phyloP scores from a whole-genome alignment of 2,888 invertebrate species.

The Lampropteryx suffumata region DNA sequence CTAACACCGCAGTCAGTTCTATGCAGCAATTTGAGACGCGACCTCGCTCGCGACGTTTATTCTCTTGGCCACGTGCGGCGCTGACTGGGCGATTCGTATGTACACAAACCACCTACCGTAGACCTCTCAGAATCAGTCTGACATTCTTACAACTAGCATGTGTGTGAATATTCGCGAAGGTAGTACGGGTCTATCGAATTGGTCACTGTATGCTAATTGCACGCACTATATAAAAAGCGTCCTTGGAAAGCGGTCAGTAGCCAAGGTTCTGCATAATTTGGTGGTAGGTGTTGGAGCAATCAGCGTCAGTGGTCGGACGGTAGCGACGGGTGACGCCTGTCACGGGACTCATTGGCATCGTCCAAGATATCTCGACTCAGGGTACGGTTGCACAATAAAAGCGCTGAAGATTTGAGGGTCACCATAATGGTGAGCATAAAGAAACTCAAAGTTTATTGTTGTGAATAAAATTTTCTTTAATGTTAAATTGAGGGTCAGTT shows the following conservation, averaged over 20 bases:
- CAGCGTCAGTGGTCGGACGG: conserved; percentile 59
- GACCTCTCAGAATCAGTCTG: conserved; percentile 41
- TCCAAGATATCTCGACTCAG: conserved; percentile 68
- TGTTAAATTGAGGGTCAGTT: too few relatives aligned
- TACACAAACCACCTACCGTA: conserved; percentile 41
- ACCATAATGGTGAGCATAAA: conserved; percentile 72
- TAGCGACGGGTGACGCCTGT: conserved; percentile 52
- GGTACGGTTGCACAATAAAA: conserved; percentile 65
- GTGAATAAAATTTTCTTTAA: not conserved
- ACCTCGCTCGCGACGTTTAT: conserved; percentile 64
- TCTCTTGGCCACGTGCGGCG: conserved; percentile 54
- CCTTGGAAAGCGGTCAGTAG: conserved; percentile 73
- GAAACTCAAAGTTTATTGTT: not conserved
- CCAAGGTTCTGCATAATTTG: conserved; percentile 75
- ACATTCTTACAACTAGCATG: conserved; percentile 37
- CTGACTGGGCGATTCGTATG: conserved; percentile 42
- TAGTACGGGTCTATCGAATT: conserved; percentile 42
- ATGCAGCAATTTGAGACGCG: conserved; percentile 77
- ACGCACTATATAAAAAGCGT: conserved; percentile 67
- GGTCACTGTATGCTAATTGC: conserved; percentile 58
- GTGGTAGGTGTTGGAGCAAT: conserved; percentile 57
- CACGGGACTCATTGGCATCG: conserved; percentile 34
- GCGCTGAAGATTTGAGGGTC: conserved; percentile 66
- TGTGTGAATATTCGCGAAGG: conserved; percentile 42
- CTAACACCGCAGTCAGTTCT: conserved; percentile 76